Percentiles rank a stretch among this genome's conserved stretches.
These are phyloP conservation scores for Aradus depressus DNA, from an alignment of 2,888 invertebrate species.

Conservation along the genomic window DNA sequence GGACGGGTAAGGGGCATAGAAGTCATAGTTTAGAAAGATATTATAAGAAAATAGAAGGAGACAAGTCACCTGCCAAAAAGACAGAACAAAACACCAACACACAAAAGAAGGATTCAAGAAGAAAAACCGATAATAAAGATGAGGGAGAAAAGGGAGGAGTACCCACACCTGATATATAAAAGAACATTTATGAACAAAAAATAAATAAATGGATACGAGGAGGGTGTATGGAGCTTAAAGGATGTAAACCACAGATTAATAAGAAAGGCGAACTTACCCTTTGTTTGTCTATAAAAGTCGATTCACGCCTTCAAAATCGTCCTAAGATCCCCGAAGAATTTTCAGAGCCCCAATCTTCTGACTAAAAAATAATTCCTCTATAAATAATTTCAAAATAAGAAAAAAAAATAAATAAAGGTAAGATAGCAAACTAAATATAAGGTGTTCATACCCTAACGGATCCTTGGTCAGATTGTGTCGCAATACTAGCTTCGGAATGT, in stretches of 20 bases:
- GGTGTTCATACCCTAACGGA: constrained; percentile 43
- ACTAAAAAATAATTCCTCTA: constrained; percentile 40
- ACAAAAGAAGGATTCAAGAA: too few relatives aligned
- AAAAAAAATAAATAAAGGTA: constrained; percentile 13
- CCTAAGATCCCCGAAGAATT: constrained; percentile 56
- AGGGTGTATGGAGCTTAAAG: background rate
- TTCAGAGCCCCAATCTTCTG: constrained; percentile 62
- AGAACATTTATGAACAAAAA: background rate
- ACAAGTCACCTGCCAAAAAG: too few relatives aligned
- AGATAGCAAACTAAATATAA: constrained; percentile 15
- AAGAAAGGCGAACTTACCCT: constrained; percentile 30
- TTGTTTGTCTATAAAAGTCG: constrained; percentile 40
- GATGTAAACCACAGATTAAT: background rate
- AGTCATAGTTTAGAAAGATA: too few relatives aligned
- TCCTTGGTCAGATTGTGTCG: constrained; percentile 41
- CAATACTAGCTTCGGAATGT: constrained; percentile 48
- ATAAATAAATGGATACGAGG: background rate
- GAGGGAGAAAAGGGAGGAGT: too few relatives aligned
- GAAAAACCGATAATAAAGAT: too few relatives aligned
- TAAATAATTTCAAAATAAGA: too few relatives aligned
- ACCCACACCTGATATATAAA: too few relatives aligned
- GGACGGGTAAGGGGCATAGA: too few relatives aligned
- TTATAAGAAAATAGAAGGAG: too few relatives aligned
- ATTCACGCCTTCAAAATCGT: constrained; percentile 51
- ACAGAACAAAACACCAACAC: too few relatives aligned